Conservation (phyloP, 2,888 invertebrate species). For the Mycalesis mineus region DNA sequence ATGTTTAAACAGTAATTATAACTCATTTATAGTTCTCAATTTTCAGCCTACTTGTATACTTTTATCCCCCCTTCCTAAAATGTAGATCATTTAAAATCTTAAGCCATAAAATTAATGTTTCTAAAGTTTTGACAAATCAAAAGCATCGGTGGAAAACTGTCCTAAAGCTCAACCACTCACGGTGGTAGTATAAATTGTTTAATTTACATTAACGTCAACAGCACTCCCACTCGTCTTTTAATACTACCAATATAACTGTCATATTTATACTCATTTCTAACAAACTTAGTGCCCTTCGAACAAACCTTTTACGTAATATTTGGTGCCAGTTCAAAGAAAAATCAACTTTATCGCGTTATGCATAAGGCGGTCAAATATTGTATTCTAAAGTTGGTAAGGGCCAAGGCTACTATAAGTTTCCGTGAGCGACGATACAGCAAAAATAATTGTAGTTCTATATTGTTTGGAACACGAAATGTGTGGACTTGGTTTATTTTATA, state of each 20-base stretch:
- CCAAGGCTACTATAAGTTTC: slow-evolving; percentile 2
- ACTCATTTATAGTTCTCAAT: too few species aligned
- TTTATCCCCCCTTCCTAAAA: too few species aligned
- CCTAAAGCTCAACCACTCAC: not conserved
- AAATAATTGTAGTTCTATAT: slow-evolving; percentile 13
- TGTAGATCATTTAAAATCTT: too few species aligned
- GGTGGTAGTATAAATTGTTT: slow-evolving; percentile 12
- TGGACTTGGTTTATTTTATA: slow-evolving; percentile 1
- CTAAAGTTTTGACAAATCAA: too few species aligned
- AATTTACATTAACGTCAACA: slow-evolving; percentile 15
- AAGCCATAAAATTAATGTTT: too few species aligned
- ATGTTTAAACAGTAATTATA: too few species aligned
- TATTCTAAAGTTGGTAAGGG: not conserved
- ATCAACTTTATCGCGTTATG: not conserved
- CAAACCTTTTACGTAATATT: not conserved
- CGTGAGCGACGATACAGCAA: slow-evolving; percentile 6
- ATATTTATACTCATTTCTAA: slow-evolving; percentile 29
- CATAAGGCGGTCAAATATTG: not conserved
- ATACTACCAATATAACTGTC: slow-evolving; percentile 28
- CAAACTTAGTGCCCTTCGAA: slow-evolving; percentile 24
- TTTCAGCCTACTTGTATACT: too few species aligned
- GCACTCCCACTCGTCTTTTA: slow-evolving; percentile 31
- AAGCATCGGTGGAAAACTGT: too few species aligned
- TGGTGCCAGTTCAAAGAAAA: not conserved
- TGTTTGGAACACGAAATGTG: not conserved